These are phyloP conservation scores for Buphagus erythrorhynchus DNA, from an alignment of 2,797 vertebrate genomes.

Conservation along the genomic window DNA sequence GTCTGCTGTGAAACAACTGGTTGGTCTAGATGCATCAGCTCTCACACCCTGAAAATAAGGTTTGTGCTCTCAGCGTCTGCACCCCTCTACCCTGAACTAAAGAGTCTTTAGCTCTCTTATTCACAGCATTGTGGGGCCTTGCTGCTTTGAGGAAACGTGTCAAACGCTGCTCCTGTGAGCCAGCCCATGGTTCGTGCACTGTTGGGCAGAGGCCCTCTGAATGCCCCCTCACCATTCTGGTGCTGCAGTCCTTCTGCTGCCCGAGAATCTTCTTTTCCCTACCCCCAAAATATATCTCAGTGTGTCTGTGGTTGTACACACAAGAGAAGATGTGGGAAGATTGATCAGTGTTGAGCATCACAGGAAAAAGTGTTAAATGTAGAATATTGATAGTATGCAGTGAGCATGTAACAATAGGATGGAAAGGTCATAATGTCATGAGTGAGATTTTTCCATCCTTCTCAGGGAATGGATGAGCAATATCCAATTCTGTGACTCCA, in stretches of 20 bases:
- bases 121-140: accelerated
- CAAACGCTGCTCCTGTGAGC: not conserved
- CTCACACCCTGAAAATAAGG: not conserved
- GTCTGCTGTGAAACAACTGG: not conserved
- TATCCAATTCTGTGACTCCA: not conserved
- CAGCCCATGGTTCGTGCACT: accelerated
- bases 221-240: not conserved
- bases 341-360: not conserved
- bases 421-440: not conserved
- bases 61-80: not conserved
- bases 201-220: not conserved
- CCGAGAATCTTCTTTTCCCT: not conserved
- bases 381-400: not conserved
- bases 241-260: not conserved
- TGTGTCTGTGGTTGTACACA: accelerated
- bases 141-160: not conserved
- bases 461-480: not conserved
- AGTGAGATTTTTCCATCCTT: not conserved
- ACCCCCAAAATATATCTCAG: not conserved
- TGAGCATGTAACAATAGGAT: not conserved
- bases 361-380: not conserved
- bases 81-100: not conserved
- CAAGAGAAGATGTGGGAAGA: not conserved
- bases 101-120: not conserved
- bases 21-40: not conserved